Percentiles rank a stretch among this genome's conserved stretches.
These are phyloP conservation scores for Drosophila multiciliata DNA, from an alignment of 2,888 invertebrate genomes.

Conservation along the genomic window DNA sequence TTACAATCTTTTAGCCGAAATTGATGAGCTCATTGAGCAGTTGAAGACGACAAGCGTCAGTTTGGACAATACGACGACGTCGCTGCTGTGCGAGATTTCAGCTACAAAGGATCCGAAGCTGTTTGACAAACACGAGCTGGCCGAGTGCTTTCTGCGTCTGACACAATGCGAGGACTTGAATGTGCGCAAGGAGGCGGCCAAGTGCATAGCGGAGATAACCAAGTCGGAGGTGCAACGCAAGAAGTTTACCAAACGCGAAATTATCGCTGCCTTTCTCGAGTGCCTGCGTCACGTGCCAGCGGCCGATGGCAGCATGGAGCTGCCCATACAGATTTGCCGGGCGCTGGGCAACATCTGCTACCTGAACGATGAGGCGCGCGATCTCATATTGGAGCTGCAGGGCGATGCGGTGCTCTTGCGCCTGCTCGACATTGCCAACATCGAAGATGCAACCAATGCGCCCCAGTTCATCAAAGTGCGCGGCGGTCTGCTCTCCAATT, in stretches of 20 bases:
- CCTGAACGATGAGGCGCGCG: conserved; percentile 91
- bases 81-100: conserved; percentile 82
- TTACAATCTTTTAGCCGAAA: conserved; percentile 74
- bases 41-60: conserved; percentile 82
- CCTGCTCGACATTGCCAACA: conserved; percentile 83
- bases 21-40: conserved; percentile 84
- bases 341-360: conserved; percentile 95
- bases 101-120: conserved; percentile 83
- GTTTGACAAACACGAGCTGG: conserved; percentile 83
- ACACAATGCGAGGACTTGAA: conserved; percentile 84
- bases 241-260: conserved; percentile 88
- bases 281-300: conserved; percentile 85
- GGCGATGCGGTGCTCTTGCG: conserved; percentile 86
- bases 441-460: conserved; percentile 82
- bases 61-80: conserved; percentile 70
- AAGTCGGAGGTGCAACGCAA: conserved; percentile 91
- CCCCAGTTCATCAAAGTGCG: conserved; percentile 87
- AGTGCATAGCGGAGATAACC: conserved; percentile 92
- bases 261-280: conserved; percentile 87
- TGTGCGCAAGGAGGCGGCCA: conserved; percentile 87
- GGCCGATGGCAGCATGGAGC: conserved; percentile 84
- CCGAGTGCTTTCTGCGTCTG: conserved; percentile 82
- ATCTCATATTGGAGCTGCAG: conserved; percentile 85
- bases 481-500: conserved; percentile 92
- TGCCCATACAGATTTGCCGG: conserved; percentile 91